These are phyloP conservation scores for Atta colombica DNA, from an alignment of 1,140 invertebrate species.

Conservation along the genomic window DNA sequence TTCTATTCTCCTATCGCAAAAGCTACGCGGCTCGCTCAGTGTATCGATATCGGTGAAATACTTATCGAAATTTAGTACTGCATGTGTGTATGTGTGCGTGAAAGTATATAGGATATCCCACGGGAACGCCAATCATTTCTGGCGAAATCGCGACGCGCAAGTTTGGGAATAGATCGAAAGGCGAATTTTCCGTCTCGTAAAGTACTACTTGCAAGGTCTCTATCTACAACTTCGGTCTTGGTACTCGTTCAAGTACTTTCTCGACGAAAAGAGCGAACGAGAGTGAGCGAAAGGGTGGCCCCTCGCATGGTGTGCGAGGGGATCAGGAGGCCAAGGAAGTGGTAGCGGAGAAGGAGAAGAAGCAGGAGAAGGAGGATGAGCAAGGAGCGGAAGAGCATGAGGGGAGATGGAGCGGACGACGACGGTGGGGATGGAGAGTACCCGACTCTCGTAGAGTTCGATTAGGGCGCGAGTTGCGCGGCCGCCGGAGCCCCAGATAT, in stretches of 20 bases:
- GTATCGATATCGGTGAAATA: not conserved
- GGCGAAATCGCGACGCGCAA: not conserved
- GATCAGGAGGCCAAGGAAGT: conserved; percentile 64
- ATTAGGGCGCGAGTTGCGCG: conserved; percentile 83
- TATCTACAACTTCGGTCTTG: conserved; percentile 38
- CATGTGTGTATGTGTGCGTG: conserved; percentile 8
- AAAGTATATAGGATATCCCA: not conserved
- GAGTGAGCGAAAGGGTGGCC: conserved; percentile 74
- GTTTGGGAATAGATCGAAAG: not conserved
- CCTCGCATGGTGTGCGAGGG: conserved; percentile 58
- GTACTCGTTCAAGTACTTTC: conserved; percentile 61
- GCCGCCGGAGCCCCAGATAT: conserved; percentile 84
- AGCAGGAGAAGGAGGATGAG: conserved; percentile 59
- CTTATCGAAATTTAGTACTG: conserved; percentile 49
- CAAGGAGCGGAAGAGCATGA: conserved; percentile 65
- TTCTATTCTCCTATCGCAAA: conserved; percentile 2
- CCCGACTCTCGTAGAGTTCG: conserved; percentile 80
- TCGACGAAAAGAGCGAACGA: conserved; percentile 72
- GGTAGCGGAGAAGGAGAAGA: conserved; percentile 58
- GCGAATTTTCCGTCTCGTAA: conserved; percentile 51
- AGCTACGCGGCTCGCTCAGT: not conserved
- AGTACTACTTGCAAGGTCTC: conserved; percentile 60
- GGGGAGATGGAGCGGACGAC: conserved; percentile 38
- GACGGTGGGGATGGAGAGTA: conserved; percentile 75
- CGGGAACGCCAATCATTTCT: not conserved